Percentiles rank a stretch among this genome's conserved stretches.
phyloP scores from a whole-genome alignment of 2,113 vertebrate species.

The Microcebus lehilahytsara region DNA sequence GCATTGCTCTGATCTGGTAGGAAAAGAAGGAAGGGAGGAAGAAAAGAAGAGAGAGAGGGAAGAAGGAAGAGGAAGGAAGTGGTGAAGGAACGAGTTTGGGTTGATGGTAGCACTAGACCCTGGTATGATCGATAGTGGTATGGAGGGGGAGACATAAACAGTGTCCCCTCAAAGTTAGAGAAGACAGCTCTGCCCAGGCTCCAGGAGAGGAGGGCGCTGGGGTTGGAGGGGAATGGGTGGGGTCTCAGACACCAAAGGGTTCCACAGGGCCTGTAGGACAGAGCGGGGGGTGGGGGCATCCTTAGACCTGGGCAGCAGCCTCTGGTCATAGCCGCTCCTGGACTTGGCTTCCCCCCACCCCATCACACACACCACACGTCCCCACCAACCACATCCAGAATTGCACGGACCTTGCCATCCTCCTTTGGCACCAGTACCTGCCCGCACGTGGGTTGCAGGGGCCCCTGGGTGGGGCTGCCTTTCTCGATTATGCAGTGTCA shows the following conservation, averaged over 20 bases:
- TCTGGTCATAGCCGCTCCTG: background rate
- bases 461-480: background rate
- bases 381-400: background rate
- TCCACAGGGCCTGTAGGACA: too few species aligned
- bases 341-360: background rate
- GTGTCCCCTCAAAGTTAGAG: background rate
- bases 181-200: background rate
- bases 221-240: too few species aligned
- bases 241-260: background rate
- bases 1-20: background rate
- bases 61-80: background rate
- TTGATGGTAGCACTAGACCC: background rate
- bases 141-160: background rate
- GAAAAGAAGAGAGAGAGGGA: background rate
- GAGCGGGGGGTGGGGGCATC: too few species aligned
- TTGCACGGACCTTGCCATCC: background rate
- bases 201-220: background rate
- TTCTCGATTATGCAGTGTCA: background rate
- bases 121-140: background rate
- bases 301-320: background rate
- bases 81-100: background rate
- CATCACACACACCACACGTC: background rate
- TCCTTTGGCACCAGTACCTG: background rate
- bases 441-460: background rate
- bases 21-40: background rate